Evolutionary conservation across 2,797 vertebrate species (phyloP).

Genomic region (Alauda arvensis): DNA sequence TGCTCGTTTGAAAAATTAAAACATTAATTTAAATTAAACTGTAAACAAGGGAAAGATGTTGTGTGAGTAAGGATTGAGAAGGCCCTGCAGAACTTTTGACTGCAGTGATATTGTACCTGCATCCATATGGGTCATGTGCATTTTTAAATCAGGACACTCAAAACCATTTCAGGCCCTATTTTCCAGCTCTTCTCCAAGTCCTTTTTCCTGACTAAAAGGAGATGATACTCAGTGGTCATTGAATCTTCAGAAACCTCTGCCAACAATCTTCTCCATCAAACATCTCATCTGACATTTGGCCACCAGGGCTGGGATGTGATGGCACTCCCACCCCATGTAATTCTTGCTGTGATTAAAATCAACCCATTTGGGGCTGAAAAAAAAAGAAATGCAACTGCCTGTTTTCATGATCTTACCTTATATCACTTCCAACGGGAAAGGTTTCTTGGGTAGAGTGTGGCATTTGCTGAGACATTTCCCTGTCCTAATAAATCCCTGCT

Average conservation of each 20-base stretch:
- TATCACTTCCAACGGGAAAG: background rate
- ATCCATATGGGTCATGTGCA: background rate
- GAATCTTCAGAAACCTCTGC: background rate
- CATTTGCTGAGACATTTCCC: background rate
- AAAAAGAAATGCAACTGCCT: background rate
- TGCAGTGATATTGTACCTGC: background rate
- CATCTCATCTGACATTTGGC: background rate
- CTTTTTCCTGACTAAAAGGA: background rate
- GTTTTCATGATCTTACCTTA: background rate
- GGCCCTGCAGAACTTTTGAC: background rate
- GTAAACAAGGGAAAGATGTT: conserved; percentile 29
- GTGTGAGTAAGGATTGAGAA: background rate
- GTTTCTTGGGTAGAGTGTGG: background rate
- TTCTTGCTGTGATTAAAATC: background rate
- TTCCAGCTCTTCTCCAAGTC: background rate
- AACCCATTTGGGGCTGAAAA: background rate
- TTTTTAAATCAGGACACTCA: background rate
- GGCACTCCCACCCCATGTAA: background rate
- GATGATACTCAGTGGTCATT: background rate
- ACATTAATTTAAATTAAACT: conserved; percentile 59
- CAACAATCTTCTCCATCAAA: background rate
- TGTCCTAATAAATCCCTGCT: background rate
- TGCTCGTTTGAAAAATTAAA: conserved; percentile 56
- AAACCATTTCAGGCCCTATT: background rate
- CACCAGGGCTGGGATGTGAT: background rate